Evolutionary conservation across 2,797 vertebrate genomes (phyloP).

Genomic region (Ficedula albicollis): DNA sequence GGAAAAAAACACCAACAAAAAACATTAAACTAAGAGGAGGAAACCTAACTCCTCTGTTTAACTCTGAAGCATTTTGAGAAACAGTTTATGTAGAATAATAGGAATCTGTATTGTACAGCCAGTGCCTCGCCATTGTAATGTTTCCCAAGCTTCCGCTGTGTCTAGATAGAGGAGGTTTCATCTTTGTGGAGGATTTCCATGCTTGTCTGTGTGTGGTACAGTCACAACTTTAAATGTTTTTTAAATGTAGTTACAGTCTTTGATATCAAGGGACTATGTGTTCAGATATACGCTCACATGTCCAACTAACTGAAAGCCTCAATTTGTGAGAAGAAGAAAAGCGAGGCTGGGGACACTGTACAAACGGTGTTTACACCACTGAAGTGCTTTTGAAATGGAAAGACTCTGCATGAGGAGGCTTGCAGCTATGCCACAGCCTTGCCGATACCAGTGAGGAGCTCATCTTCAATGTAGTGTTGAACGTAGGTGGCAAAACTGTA

Average conservation of each 20-base stretch:
- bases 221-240: constrained; percentile 81
- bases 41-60: constrained; percentile 61
- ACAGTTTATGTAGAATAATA: constrained; percentile 71
- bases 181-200: constrained; percentile 81
- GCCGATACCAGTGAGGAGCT: constrained; percentile 83
- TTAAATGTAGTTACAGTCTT: constrained; percentile 81
- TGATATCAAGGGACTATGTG: constrained; percentile 81
- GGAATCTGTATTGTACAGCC: constrained; percentile 68
- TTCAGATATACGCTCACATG: constrained; percentile 80
- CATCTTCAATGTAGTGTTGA: constrained; percentile 86
- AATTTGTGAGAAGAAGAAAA: constrained; percentile 83
- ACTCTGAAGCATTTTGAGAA: constrained; percentile 64
- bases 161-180: constrained; percentile 76
- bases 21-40: constrained; percentile 63
- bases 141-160: constrained; percentile 73
- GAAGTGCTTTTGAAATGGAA: constrained; percentile 85
- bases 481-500: constrained; percentile 88
- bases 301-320: constrained; percentile 83
- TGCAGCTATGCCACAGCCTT: constrained; percentile 86
- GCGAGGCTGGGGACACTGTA: constrained; percentile 82
- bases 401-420: constrained; percentile 88
- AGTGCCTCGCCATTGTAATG: constrained; percentile 62
- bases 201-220: constrained; percentile 78
- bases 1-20: constrained; percentile 1
- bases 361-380: constrained; percentile 86